phyloP scores from a whole-genome alignment of 2,888 invertebrate genomes.

The Ormyrus thymus region DNA sequence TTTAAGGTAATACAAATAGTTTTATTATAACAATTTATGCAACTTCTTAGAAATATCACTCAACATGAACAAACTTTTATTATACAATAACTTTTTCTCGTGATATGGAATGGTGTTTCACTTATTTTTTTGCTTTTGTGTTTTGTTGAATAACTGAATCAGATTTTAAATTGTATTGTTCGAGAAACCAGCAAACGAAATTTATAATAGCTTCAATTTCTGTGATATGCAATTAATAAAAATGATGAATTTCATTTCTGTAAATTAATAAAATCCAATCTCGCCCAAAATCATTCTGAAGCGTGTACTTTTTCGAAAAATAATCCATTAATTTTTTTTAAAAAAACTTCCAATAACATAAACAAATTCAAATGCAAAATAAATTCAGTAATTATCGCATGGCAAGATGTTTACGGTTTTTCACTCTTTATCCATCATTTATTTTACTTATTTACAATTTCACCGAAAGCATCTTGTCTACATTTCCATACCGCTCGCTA shows the following conservation, averaged over 20 bases:
- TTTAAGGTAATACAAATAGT: not conserved
- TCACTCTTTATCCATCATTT: constrained; percentile 11
- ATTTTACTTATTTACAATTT: constrained; percentile 46
- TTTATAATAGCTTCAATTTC: constrained; percentile 17
- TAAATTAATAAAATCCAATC: not conserved
- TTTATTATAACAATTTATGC: constrained; percentile 18
- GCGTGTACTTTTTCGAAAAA: not conserved
- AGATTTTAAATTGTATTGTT: constrained; percentile 36
- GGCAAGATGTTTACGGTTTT: constrained; percentile 30
- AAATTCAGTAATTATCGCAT: not conserved
- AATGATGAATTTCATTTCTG: not conserved
- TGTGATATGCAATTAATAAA: constrained; percentile 1
- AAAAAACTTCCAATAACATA: not conserved
- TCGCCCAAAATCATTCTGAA: not conserved
- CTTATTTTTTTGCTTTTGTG: constrained; percentile 9
- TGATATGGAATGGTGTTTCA: constrained; percentile 43
- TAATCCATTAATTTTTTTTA: constrained; percentile 1
- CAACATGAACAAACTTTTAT: constrained; percentile 38
- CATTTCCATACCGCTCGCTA: constrained; percentile 27
- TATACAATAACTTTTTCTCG: constrained; percentile 44
- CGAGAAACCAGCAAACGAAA: constrained; percentile 32
- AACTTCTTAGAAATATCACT: constrained; percentile 31
- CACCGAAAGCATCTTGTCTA: constrained; percentile 24
- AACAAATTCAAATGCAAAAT: constrained; percentile 22
- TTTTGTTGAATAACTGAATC: constrained; percentile 13